Conservation (phyloP, 2,113 vertebrate species). For the Poicephalus meyeri region DNA sequence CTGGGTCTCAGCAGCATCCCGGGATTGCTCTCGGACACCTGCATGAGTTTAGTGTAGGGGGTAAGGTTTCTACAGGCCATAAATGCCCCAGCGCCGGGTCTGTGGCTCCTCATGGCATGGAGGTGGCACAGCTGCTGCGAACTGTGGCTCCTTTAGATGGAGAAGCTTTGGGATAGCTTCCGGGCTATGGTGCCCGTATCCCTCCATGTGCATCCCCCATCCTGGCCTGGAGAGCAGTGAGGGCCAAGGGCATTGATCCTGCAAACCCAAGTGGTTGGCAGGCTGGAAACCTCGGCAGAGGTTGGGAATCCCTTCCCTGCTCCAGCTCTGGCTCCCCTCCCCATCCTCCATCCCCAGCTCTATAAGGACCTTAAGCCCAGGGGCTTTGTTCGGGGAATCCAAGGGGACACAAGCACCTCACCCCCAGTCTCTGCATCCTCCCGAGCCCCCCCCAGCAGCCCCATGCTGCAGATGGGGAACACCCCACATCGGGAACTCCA, state of each 20-base stretch:
- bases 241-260: neutral
- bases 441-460: rapidly evolving
- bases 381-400: neutral
- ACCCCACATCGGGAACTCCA: neutral
- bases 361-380: neutral
- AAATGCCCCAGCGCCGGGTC: neutral
- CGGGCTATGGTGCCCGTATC: neutral
- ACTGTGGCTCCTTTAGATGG: neutral
- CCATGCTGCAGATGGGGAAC: rapidly evolving
- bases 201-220: rapidly evolving
- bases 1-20: neutral
- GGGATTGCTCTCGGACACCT: rapidly evolving
- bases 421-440: neutral
- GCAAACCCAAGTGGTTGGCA: neutral
- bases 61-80: rapidly evolving
- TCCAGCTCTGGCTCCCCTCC: neutral
- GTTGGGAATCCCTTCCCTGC: neutral
- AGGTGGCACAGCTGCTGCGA: neutral
- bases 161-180: neutral
- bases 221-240: neutral
- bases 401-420: neutral
- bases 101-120: rapidly evolving
- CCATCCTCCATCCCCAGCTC: neutral
- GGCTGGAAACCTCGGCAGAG: neutral
- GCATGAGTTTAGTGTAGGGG: rapidly evolving